These are phyloP conservation scores for Nomada fucata DNA, from an alignment of 2,888 invertebrate genomes.

Conservation along the genomic window DNA sequence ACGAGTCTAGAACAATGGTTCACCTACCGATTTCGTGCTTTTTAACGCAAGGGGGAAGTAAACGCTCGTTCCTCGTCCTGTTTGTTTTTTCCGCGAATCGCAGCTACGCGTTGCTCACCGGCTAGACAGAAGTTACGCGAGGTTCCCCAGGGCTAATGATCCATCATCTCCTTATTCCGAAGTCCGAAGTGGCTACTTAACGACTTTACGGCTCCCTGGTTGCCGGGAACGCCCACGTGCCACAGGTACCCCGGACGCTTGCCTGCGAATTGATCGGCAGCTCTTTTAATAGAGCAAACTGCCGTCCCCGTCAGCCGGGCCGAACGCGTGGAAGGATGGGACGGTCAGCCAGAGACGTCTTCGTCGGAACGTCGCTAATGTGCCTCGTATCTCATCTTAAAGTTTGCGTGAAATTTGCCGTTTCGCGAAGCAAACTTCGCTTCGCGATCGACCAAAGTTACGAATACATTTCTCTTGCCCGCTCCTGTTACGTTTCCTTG, in stretches of 20 bases:
- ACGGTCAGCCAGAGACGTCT: conserved; percentile 35
- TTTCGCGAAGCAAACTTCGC: too few species aligned
- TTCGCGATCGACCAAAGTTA: too few species aligned
- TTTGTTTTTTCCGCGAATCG: conserved; percentile 35
- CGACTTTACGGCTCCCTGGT: conserved; percentile 68
- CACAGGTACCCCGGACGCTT: conserved; percentile 59
- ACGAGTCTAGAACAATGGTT: too few species aligned
- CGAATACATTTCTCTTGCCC: too few species aligned
- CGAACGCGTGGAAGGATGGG: conserved; percentile 31
- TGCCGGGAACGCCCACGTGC: conserved; percentile 72
- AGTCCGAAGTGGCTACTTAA: conserved; percentile 68
- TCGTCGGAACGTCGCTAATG: conserved; percentile 25
- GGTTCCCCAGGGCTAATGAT: conserved; percentile 67
- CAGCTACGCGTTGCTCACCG: conserved; percentile 34
- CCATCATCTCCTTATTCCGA: conserved; percentile 68
- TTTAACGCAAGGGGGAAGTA: background rate
- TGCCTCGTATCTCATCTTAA: conserved; percentile 42
- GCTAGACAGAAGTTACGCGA: conserved; percentile 45
- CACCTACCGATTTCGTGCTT: background rate
- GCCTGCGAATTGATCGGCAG: conserved; percentile 67
- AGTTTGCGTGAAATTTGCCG: conserved; percentile 19
- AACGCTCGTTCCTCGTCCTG: background rate
- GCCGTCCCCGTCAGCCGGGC: conserved; percentile 46
- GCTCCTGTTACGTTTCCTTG: too few species aligned
- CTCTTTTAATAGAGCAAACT: conserved; percentile 66